Evolutionary conservation across 2,888 invertebrate genomes (phyloP), one percentile per base, ranked within the genome.

Genomic region (Sphaerophoria taeniata): DNA sequence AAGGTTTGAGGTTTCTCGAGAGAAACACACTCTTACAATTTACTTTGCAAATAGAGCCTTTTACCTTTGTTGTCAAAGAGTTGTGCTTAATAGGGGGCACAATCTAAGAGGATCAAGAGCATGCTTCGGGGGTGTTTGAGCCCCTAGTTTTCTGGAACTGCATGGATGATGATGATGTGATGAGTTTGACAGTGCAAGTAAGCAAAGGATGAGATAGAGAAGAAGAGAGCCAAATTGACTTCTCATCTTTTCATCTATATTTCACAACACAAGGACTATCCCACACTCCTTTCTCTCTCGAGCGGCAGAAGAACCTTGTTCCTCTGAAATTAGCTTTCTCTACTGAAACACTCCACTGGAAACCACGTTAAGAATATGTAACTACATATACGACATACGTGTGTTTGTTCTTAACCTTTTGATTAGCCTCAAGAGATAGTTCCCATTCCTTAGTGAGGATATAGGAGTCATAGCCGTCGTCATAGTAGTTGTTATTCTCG

Each of bases 31-130:
- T n/a, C n/a, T n/a, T n/a, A n/a, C n/a, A n/a, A n/a, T 79, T 79
- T 84, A 84, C 79, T 80, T 75, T 43, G 67, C 61, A 80, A 76
- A 80, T 75, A 80, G 71, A 63, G 49, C 53, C 39, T 63, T 9
- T 67, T 75, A 84, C 84, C 84, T 84, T 79, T 84, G 70, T 75
- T 79, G 71, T 75, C 79, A 79, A 75, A 75, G 73, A 73, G 58
- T 70, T 78, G 45, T 14, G 53, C 47, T 58, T 63, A 63, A 49
- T 63, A 14, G 56, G 34, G 55, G 56, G 65, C 51, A 79, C 36
- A 34, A 49, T 39, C 56, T 58, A 71, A 72, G 49, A 74, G 73
- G 75, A 70, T 75, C 70, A 77, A 69, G 72, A 82, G 43, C 47
- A 24, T 39, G n/a, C 55, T 67, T 58, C 53, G 55, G 53, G 67